Evolutionary conservation across 2,797 vertebrate genomes (phyloP).

Genomic region (Acipenser ruthenus): DNA sequence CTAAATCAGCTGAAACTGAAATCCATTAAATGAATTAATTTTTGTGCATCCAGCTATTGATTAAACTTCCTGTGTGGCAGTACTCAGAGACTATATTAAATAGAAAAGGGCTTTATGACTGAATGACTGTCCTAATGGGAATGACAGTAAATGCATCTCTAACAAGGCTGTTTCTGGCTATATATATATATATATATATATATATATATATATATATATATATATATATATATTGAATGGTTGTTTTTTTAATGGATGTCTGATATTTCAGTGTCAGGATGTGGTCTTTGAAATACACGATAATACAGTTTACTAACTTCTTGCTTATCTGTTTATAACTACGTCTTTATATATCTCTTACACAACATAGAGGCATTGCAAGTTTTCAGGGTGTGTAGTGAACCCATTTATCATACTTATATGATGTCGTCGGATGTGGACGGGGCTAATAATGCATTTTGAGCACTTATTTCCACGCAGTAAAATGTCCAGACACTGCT

Average conservation of each 20-base stretch:
- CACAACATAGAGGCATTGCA: no score
- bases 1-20: no score
- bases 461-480: no score
- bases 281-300: no score
- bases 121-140: constrained; percentile 17
- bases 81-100: constrained; percentile 6
- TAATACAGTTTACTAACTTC: not conserved
- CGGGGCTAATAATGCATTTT: no score
- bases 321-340: no score
- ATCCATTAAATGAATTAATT: constrained; percentile 6
- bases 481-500: no score
- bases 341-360: no score
- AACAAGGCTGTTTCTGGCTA: constrained; percentile 41
- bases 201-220: constrained; percentile 22
- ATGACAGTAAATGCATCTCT: constrained; percentile 39
- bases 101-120: constrained; percentile 13
- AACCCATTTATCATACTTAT: no score
- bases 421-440: no score
- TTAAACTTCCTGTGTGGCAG: constrained; percentile 29
- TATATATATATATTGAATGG: constrained; percentile 23
- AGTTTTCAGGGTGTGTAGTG: no score
- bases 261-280: not conserved
- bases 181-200: constrained; percentile 32
- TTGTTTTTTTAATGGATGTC: constrained; percentile 25
- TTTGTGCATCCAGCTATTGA: constrained; percentile 48